phyloP scores from a whole-genome alignment of 2,888 invertebrate species.

The Callinectes sapidus region DNA sequence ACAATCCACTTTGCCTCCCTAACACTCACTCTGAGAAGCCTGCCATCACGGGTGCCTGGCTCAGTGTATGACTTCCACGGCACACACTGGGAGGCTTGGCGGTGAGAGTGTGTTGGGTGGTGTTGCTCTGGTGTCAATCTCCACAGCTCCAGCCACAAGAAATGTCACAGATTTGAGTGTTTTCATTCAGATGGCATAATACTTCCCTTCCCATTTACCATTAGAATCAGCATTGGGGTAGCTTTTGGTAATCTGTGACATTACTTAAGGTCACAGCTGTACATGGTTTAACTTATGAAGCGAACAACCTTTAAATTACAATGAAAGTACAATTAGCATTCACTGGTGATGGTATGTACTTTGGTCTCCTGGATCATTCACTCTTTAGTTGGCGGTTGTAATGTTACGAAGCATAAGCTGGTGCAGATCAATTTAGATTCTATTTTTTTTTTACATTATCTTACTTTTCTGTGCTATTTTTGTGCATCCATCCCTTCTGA shows the following conservation, averaged over 20 bases:
- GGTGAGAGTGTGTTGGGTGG: not conserved
- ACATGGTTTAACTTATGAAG: not conserved
- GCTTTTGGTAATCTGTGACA: no score
- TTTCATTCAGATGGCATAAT: no score
- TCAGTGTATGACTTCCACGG: not conserved
- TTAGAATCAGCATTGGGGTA: no score
- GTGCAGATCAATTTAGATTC: not conserved
- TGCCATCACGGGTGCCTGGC: not conserved
- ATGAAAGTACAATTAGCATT: not conserved
- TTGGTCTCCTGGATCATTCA: not conserved
- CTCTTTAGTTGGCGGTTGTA: not conserved
- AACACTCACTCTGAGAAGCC: not conserved
- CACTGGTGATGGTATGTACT: not conserved
- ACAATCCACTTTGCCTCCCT: not conserved
- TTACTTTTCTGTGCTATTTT: not conserved
- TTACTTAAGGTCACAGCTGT: no score
- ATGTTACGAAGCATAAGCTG: not conserved
- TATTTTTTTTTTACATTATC: not conserved
- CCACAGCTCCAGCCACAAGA: no score
- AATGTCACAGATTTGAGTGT: no score
- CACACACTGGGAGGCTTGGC: not conserved
- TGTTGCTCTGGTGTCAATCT: not conserved
- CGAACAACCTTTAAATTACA: not conserved
- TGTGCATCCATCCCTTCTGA: not conserved
- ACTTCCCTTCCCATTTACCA: no score